Evolutionary conservation across 2,888 invertebrate genomes (phyloP), one percentile per base, ranked within the genome.

Genomic region (Terebella lapidaria): DNA sequence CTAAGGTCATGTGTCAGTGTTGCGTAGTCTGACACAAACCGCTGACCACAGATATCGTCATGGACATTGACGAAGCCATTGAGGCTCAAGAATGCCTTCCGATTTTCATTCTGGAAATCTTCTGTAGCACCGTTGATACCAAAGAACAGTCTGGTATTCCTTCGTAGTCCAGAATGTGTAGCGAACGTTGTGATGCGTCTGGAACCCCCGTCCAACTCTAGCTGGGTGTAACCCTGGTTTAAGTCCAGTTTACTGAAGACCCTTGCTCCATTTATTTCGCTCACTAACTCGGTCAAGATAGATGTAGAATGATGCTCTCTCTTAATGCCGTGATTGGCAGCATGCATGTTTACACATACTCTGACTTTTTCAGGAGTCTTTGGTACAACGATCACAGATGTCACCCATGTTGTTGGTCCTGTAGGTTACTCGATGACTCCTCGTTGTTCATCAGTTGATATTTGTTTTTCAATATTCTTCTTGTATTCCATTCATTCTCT

Each of bases 341-440:
- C 55, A 26, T 63, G 51, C 71, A 70, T 70, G 51, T 71, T 68
- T 2, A 69, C 62, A 56, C 69, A 71, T 3, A 71, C 49, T 25
- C 68, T 20, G 3, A 71, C 62, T 30, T 66, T 60, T 2, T 61
- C 49, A 1, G 58, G 61, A 54, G 10, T 57, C 28, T 56, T 54
- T 2, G 49, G 56, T 2, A 45, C 20, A 20, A 27, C 26, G 1
- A 56, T 56, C 29, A 60, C 51, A 18, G 27, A 58, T 4, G 57
- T 55, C 25, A 61, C 55, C 61, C 61, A 61, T 1, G 57, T 35
- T 4, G 55, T 61, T 10, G 54, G 61, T 5, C 35, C 56, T 28
- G 45, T 30, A 1, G 60, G 59, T 28, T 45, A n/a, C 35, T 61
- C 55, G 4, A 60, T 61, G 20, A 61, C 60, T 2, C 45, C 57